These are phyloP conservation scores for Zoanthus sociatus DNA, from an alignment of 92 coral and sea anemone species.

Conservation along the genomic window DNA sequence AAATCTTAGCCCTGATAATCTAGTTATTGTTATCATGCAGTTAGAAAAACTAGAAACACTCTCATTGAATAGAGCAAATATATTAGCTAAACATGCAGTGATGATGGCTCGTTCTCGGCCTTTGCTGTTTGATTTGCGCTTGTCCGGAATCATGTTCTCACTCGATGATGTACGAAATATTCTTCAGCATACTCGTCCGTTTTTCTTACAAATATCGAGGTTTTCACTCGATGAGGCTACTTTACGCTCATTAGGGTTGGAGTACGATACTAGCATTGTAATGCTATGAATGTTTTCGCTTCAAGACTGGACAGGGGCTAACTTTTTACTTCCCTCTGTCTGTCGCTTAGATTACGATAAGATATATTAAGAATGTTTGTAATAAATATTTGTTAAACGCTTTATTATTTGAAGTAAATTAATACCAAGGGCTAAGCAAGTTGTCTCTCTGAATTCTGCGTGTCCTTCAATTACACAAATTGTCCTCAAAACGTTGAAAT, in stretches of 20 bases:
- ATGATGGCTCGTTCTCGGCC: not conserved
- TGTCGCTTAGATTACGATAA: not conserved
- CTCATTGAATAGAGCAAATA: not conserved
- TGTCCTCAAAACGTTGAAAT: too few relatives aligned
- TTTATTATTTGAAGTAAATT: too few relatives aligned
- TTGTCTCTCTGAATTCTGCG: not conserved
- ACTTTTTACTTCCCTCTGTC: constrained; percentile 9
- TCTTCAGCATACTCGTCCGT: constrained; percentile 1
- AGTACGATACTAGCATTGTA: too few relatives aligned
- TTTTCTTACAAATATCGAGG: constrained; percentile 1
- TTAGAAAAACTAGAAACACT: constrained; percentile 33
- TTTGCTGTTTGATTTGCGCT: not conserved
- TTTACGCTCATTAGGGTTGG: not conserved
- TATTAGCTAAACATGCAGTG: not conserved
- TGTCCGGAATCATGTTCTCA: not conserved
- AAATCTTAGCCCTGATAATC: constrained; percentile 24
- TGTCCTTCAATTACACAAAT: not conserved
- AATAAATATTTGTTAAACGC: not conserved
- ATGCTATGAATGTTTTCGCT: too few relatives aligned
- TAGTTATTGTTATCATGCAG: constrained; percentile 44
- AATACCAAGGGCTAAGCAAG: not conserved
- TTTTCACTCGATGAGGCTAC: not conserved
- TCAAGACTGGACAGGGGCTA: not conserved
- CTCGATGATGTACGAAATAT: not conserved
- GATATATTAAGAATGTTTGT: not conserved